These are phyloP conservation scores for Morpho deidamia DNA, from an alignment of 2,888 invertebrate genomes.

Conservation along the genomic window DNA sequence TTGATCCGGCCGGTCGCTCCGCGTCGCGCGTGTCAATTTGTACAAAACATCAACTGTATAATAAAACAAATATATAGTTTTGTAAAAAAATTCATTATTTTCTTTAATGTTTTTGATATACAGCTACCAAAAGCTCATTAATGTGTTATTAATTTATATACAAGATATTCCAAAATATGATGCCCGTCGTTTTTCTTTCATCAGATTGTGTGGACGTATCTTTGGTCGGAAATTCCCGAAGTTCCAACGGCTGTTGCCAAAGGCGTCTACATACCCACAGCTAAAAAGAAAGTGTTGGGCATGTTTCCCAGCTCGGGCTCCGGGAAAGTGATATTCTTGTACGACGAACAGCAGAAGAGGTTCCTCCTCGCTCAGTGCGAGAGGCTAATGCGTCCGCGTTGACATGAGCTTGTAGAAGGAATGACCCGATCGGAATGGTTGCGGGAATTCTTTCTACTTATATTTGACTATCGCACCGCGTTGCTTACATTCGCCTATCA, in stretches of 20 bases:
- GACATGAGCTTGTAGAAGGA: conserved; percentile 70
- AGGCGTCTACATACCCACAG: conserved; percentile 82
- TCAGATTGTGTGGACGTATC: conserved; percentile 86
- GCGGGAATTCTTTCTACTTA: conserved; percentile 64
- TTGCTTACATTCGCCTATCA: conserved; percentile 57
- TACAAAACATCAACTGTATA: too few relatives aligned
- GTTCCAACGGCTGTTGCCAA: conserved; percentile 82
- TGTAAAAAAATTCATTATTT: too few relatives aligned
- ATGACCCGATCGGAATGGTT: conserved; percentile 41
- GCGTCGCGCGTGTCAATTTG: too few relatives aligned
- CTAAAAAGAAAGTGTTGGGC: conserved; percentile 79
- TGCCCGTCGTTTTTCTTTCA: background rate
- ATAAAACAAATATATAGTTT: too few relatives aligned
- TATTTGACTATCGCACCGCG: conserved; percentile 62
- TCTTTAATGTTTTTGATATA: too few relatives aligned
- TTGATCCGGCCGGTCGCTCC: too few relatives aligned
- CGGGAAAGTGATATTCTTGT: conserved; percentile 77
- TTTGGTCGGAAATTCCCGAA: conserved; percentile 86
- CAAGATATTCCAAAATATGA: background rate
- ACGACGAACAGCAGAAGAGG: conserved; percentile 65
- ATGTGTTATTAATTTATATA: background rate
- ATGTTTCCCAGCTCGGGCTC: conserved; percentile 81
- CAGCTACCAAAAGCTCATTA: too few relatives aligned
- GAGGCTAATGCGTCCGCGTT: conserved; percentile 56
- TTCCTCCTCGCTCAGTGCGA: conserved; percentile 63